Evolutionary conservation across 2,113 vertebrate genomes (phyloP).

Genomic region (Fulica atra): DNA sequence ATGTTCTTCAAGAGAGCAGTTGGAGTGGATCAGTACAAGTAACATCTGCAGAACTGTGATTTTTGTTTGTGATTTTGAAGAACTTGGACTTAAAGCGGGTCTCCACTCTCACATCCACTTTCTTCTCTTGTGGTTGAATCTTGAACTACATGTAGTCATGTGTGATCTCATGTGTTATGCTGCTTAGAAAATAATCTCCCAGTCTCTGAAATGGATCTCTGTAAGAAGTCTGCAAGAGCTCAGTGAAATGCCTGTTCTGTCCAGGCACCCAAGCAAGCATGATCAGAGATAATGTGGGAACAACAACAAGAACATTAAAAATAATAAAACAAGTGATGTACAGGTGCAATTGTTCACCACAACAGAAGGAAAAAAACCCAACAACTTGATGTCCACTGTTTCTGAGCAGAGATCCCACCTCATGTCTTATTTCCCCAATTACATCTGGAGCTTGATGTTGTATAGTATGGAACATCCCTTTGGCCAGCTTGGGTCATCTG

Average conservation of each 20-base stretch:
- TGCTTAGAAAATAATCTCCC: neutral
- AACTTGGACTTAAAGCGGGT: neutral
- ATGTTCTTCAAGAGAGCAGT: neutral
- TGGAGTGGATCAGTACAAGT: neutral
- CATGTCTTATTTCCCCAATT: no score
- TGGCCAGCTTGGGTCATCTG: no score
- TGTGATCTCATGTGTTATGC: neutral
- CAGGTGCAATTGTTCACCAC: no score
- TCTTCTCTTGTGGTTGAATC: neutral
- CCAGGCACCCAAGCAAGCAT: neutral
- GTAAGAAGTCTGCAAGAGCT: neutral
- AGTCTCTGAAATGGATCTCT: neutral
- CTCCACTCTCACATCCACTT: neutral
- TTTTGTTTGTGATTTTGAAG: neutral
- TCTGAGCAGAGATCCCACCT: no score
- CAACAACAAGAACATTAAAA: no score
- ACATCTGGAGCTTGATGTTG: no score
- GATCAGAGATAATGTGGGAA: neutral
- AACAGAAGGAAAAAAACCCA: no score
- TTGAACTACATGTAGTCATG: neutral
- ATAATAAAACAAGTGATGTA: no score
- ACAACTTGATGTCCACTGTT: no score
- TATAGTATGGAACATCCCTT: no score
- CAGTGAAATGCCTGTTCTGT: neutral
- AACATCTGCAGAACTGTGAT: neutral